Base-by-base conservation (phyloP, 2,888 invertebrate genomes). In the Alitta virens region DNA sequence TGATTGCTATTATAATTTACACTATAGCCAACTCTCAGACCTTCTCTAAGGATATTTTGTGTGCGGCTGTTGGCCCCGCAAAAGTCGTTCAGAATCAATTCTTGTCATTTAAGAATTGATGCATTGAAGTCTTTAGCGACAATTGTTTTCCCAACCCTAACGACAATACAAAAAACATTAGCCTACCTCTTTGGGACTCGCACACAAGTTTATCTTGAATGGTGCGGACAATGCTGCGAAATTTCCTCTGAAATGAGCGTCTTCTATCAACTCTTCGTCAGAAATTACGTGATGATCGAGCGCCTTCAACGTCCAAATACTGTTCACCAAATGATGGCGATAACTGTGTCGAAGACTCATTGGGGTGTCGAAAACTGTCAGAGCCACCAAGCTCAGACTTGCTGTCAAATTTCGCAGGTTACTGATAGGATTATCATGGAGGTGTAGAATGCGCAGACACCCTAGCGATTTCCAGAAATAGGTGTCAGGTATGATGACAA, bases 201-300 rank as follows among this genome's bases (percentile, higher is more conserved):
- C 72, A 61, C 71, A 75, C 2, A 78, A 64, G 27, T 75, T 67
- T 43, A 78, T 65, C 42, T 67, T 68, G 57, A 80, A 73, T 3
- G 66, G 63, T 3, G 70, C 72, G 60, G 70, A 62, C 58, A 72
- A 62, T 2, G 75, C 68, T 5, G 71, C 59, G 67, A 74, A 79
- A 9, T 62, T 58, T 2, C 74, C 76, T 16, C 73, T 72, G 68
- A 81, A 79, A 38, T 72, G 65, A 1, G 80, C 78, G 71, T 81
- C 80, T 65, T 82, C 81, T 60, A 82, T 82, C 53, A 82, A 80
- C 67, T 82, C 82, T 62, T 82, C 80, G 68, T 82, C 82, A 3
- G 80, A 78, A 5, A 82, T 70, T 7, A 82, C 75, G 67, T 75
- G 68, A 50, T 71, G 64, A 62, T 82, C 82, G 16, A 82, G 68